Conservation (phyloP, 37 sponge, comb jelly and placozoan genomes). For the Chondrilla cf. caribensis region DNA sequence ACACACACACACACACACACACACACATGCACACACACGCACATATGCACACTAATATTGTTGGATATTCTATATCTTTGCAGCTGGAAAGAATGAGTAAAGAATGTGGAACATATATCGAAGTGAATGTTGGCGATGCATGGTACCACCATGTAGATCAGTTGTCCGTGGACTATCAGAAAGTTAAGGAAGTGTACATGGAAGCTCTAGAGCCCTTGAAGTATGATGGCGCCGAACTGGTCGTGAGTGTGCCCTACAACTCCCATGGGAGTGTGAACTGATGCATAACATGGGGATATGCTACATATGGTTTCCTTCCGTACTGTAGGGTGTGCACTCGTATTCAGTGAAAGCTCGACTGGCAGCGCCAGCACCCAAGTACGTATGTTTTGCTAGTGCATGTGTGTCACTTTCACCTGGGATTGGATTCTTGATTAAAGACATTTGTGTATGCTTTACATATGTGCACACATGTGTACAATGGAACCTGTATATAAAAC, state of each 20-base stretch:
- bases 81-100: not conserved
- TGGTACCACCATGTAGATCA: not conserved
- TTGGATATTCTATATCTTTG: not conserved
- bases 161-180: slow-evolving; percentile 14
- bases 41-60: not conserved
- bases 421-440: no score
- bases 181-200: slow-evolving; percentile 50
- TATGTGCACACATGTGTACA: no score
- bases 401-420: no score
- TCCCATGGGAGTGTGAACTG: not conserved
- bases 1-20: no score
- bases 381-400: not conserved
- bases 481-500: no score
- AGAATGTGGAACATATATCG: not conserved
- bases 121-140: not conserved
- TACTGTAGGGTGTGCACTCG: not conserved
- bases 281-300: not conserved
- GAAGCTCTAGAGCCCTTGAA: slow-evolving; percentile 57
- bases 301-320: not conserved
- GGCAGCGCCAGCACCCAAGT: not conserved
- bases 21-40: no score
- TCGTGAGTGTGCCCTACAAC: not conserved
- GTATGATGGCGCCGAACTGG: slow-evolving; percentile 60
- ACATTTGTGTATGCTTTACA: no score
- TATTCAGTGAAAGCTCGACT: not conserved